Percentiles rank a stretch among this genome's conserved stretches.
Conservation (phyloP, 2,888 invertebrate genomes). For the Carterocephalus palaemon region DNA sequence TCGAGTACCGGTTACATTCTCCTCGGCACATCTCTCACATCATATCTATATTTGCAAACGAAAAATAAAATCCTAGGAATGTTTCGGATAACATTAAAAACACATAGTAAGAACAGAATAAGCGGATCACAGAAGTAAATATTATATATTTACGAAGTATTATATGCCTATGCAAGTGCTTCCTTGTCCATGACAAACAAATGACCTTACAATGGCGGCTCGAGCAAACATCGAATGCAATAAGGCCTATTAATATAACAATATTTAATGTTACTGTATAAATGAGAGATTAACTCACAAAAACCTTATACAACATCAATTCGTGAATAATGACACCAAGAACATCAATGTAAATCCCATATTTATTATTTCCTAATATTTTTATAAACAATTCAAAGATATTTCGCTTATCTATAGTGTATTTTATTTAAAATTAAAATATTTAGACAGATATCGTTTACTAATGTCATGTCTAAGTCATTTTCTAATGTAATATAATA, state of each 20-base stretch:
- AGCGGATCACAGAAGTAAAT: slow-evolving; percentile 74
- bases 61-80: slow-evolving; percentile 66
- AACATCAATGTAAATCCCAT: slow-evolving; percentile 64
- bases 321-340: slow-evolving; percentile 58
- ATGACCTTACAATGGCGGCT: slow-evolving; percentile 33
- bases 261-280: slow-evolving; percentile 43
- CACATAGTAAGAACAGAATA: slow-evolving; percentile 62
- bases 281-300: slow-evolving; percentile 51
- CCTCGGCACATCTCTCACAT: slow-evolving; percentile 31
- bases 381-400: slow-evolving; percentile 55
- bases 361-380: slow-evolving; percentile 50
- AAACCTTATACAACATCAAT: slow-evolving; percentile 54
- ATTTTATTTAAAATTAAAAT: slow-evolving; percentile 56
- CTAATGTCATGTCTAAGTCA: slow-evolving; percentile 64
- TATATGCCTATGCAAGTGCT: slow-evolving; percentile 52
- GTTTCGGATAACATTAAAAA: slow-evolving; percentile 66
- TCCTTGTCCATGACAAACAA: slow-evolving; percentile 39
- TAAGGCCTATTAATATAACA: slow-evolving; percentile 56
- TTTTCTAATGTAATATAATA: too few relatives aligned
- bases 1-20: slow-evolving; percentile 59
- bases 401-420: slow-evolving; percentile 60
- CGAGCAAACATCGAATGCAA: slow-evolving; percentile 45
- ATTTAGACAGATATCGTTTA: slow-evolving; percentile 43
- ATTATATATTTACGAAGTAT: slow-evolving; percentile 67
- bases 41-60: slow-evolving; percentile 48